Conservation (phyloP, 2,113 vertebrate species). For the Plotosus lineatus region DNA sequence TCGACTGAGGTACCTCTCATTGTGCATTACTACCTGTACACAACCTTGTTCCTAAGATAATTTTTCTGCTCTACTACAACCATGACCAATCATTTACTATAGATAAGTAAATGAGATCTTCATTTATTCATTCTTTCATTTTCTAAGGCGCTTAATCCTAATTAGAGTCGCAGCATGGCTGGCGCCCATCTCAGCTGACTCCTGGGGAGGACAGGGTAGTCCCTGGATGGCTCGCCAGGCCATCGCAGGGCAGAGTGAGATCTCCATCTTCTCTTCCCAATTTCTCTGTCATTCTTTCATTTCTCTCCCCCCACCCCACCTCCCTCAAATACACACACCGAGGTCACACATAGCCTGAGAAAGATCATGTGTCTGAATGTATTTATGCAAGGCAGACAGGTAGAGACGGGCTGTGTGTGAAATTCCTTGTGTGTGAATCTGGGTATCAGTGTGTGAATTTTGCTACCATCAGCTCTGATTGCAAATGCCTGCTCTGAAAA, state of each 20-base stretch:
- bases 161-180: too few species aligned
- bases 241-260: not conserved
- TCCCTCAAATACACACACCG: slow-evolving; percentile 23
- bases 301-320: not conserved
- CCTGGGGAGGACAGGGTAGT: too few species aligned
- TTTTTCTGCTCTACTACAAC: too few species aligned
- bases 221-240: too few species aligned
- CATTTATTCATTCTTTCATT: too few species aligned
- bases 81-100: too few species aligned
- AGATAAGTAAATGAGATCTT: too few species aligned
- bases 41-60: too few species aligned
- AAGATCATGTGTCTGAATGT: slow-evolving; percentile 28
- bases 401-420: not conserved
- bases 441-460: not conserved
- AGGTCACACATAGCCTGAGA: slow-evolving; percentile 45
- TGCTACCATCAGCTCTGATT: not conserved
- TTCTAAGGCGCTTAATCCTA: too few species aligned
- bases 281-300: not conserved
- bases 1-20: too few species aligned
- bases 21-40: too few species aligned
- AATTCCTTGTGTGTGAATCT: not conserved
- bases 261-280: not conserved
- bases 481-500: not conserved
- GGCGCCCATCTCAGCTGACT: too few species aligned
- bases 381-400: not conserved